Conservation (phyloP, 2,797 vertebrate genomes). For the Lithobates pipiens region DNA sequence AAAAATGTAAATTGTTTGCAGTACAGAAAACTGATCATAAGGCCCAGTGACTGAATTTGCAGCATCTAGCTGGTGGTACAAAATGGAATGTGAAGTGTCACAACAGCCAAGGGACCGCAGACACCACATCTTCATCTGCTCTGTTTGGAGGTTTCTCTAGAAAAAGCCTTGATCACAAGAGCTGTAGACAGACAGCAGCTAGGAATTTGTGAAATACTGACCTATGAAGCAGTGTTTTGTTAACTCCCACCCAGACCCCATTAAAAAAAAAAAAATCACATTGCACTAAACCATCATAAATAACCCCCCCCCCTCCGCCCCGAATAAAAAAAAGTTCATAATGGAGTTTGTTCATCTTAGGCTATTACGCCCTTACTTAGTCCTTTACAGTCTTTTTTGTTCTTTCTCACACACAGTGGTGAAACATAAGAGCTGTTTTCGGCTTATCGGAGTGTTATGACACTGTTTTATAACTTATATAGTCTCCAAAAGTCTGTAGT, state of each 20-base stretch:
- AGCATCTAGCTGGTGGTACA: background rate
- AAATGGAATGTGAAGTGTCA: background rate
- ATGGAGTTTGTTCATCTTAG: background rate
- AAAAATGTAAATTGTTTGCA: no score
- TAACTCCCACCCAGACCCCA: background rate
- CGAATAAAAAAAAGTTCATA: background rate
- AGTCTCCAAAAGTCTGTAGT: background rate
- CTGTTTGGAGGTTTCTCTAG: background rate
- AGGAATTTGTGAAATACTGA: background rate
- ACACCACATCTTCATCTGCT: background rate
- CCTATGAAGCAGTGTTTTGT: conserved; percentile 27
- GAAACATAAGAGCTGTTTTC: background rate
- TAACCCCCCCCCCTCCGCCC: background rate
- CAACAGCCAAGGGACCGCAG: background rate
- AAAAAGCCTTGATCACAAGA: background rate
- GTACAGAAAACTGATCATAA: background rate
- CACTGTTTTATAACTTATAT: background rate
- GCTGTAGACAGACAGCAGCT: background rate
- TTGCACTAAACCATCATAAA: conserved; percentile 54
- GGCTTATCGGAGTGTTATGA: background rate
- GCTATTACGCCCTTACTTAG: background rate
- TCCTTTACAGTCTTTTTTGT: background rate
- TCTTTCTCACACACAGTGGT: background rate
- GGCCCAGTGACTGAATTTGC: background rate
- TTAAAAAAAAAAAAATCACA: conserved; percentile 27